Evolutionary conservation across 2,113 vertebrate genomes (phyloP).

Genomic region (Misgurnus mizolepis): DNA sequence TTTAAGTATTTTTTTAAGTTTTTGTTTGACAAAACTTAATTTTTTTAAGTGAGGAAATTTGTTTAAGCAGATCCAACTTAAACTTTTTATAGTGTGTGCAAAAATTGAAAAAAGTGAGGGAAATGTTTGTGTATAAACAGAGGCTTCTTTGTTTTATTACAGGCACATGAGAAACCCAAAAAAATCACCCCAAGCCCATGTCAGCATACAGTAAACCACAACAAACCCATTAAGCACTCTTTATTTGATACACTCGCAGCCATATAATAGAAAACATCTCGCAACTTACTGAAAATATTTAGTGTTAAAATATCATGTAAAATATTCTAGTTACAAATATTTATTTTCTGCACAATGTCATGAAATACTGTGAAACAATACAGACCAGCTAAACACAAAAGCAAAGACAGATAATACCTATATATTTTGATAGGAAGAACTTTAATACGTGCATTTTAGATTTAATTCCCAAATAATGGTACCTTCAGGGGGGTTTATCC

Average conservation of each 20-base stretch:
- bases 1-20: too few relatives aligned
- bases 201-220: background rate
- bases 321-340: background rate
- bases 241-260: background rate
- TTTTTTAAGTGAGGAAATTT: too few relatives aligned
- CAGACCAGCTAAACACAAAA: background rate
- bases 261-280: background rate
- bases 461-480: background rate
- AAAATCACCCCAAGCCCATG: background rate
- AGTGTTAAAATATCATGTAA: background rate
- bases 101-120: too few relatives aligned
- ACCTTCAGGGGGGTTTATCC: background rate
- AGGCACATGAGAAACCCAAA: too few relatives aligned
- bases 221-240: background rate
- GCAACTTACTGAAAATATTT: background rate
- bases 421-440: background rate
- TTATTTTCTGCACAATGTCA: background rate
- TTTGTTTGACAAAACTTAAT: too few relatives aligned
- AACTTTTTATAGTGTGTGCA: too few relatives aligned
- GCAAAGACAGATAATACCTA: background rate
- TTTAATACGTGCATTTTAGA: background rate
- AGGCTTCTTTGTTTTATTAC: too few relatives aligned
- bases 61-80: too few relatives aligned
- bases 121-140: too few relatives aligned
- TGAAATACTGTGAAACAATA: background rate